Base-by-base conservation (phyloP, 2,797 vertebrate genomes). In the Setipinna tenuifilis region DNA sequence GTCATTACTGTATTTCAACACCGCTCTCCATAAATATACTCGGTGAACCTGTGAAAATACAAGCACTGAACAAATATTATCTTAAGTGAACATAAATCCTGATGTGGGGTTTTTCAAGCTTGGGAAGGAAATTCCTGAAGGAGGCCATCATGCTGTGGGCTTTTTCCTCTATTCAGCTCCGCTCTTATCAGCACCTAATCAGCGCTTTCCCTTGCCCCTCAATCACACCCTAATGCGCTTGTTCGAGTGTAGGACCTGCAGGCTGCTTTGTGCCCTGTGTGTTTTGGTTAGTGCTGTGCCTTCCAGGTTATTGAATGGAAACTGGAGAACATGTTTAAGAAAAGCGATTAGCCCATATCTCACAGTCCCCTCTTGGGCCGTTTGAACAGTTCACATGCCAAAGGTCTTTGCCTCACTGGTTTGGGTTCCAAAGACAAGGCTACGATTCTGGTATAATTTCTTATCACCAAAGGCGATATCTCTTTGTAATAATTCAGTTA, bases 21-120 rank as follows among this genome's bases (percentile, higher is more conserved):
- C 90, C 90, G 62, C 91, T 88, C 88, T 93, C 87, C 89, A 92
- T 91, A 92, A 93, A 94, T 87, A 93, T 90, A 85, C 90, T 87
- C 85, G 84, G 83, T 83, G 86, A 90, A 93, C 88, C 87, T 92
- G 90, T 92, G 91, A 93, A 95, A 95, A 92, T 91, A 92, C 86
- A 89, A 92, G 88, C 90, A 88, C 90, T 93, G 86, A 80, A 91
- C 75, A 93, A 95, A 95, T 94, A 94, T 95, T 94, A 89, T 95
- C 91, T 89, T 92, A 93, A 93, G 92, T 87, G 59, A 88, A 91
- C 90, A 92, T 92, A 93, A 94, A 93, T 93, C 91, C 92, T 85
- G 83, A 90, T 82, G 88, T 87, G 83, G 86, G 88, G 85, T 86
- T 89, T 75, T 87, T 54, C 9, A 54, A 87, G 87, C 89, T 92